These are phyloP conservation scores for Erebia ligea DNA, from an alignment of 2,888 invertebrate species.

Conservation along the genomic window DNA sequence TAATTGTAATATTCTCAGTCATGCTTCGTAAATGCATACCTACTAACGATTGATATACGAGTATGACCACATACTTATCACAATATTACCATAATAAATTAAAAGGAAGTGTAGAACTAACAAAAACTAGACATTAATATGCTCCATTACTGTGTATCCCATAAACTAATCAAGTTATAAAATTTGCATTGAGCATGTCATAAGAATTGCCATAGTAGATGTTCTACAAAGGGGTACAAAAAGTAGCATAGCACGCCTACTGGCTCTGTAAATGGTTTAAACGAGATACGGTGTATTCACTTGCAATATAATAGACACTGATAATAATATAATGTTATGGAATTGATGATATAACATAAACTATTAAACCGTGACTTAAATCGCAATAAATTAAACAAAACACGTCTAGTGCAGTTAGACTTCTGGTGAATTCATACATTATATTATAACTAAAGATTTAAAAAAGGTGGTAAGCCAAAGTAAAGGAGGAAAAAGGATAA, in stretches of 20 bases:
- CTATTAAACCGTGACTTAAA: not conserved
- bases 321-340: not conserved
- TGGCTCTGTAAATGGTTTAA: not conserved
- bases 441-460: too few relatives aligned
- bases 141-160: not conserved
- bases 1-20: too few relatives aligned
- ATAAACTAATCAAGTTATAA: constrained; percentile 22
- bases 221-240: constrained; percentile 13
- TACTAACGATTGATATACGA: not conserved
- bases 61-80: not conserved
- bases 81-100: constrained; percentile 8
- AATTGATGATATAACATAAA: not conserved
- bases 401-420: not conserved
- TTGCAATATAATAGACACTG: not conserved
- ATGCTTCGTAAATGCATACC: not conserved
- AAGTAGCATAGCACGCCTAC: not conserved
- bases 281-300: not conserved
- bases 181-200: constrained; percentile 25
- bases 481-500: too few relatives aligned
- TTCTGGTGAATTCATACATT: not conserved
- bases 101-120: not conserved
- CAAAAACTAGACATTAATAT: constrained; percentile 11
- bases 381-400: not conserved
- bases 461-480: too few relatives aligned
- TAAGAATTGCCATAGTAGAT: constrained; percentile 19